These are phyloP conservation scores for Phodopus roborovskii DNA, from an alignment of 2,113 vertebrate species.

Conservation along the genomic window DNA sequence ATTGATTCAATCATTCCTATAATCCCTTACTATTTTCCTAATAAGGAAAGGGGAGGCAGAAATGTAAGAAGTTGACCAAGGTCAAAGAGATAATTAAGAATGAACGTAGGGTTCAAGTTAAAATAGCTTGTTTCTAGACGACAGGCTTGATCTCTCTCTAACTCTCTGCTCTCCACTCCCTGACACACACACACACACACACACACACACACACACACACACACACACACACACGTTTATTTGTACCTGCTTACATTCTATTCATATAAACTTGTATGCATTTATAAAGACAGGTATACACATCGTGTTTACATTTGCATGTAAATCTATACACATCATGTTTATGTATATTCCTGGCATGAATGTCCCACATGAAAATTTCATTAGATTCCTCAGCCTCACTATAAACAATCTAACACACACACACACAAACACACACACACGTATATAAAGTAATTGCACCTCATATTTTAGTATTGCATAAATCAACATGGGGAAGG, in stretches of 20 bases:
- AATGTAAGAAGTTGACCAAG: background rate
- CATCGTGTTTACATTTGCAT: slow-evolving; percentile 35
- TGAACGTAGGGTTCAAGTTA: background rate
- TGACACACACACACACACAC: background rate
- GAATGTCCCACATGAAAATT: slow-evolving; percentile 1
- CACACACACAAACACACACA: background rate
- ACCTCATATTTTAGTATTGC: background rate
- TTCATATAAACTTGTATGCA: background rate
- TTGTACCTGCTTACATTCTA: background rate
- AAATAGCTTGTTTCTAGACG: background rate
- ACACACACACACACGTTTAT: background rate
- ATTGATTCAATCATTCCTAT: background rate
- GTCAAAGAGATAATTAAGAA: background rate
- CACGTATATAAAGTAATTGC: background rate
- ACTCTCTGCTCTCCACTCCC: background rate
- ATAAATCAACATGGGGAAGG: background rate
- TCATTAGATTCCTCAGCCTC: slow-evolving; percentile 62
- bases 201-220: too few species aligned
- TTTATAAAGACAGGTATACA: slow-evolving; percentile 29
- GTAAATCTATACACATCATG: slow-evolving; percentile 29
- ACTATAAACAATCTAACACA: slow-evolving; percentile 5
- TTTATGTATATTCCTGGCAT: slow-evolving; percentile 41
- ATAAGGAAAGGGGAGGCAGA: background rate
- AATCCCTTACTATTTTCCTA: background rate
- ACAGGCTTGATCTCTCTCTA: background rate